A percentile compares a stretch with the other conserved stretches of the same genome.
These are phyloP conservation scores for Notodonta dromedarius DNA, from an alignment of 2,888 invertebrate species.

Conservation along the genomic window DNA sequence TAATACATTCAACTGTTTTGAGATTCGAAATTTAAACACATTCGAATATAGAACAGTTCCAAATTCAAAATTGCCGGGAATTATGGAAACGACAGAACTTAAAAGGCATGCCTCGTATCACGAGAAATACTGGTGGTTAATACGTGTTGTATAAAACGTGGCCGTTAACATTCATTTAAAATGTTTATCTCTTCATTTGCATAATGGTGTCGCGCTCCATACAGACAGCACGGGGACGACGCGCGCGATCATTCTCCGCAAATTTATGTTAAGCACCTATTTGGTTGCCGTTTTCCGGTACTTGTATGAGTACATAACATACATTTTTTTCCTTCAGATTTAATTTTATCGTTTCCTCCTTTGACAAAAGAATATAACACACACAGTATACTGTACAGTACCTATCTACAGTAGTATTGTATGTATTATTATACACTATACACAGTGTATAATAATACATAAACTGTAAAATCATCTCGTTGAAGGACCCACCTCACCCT, in stretches of 20 bases:
- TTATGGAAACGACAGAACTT: no score
- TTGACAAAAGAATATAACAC: neutral
- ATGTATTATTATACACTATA: no score
- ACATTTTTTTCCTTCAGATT: conserved; percentile 11
- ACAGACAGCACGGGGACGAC: conserved; percentile 75
- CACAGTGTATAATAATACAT: no score
- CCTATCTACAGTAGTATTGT: no score
- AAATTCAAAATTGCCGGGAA: no score
- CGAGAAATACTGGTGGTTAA: conserved; percentile 57
- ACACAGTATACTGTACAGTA: no score
- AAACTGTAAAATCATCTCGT: no score
- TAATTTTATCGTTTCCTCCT: conserved; percentile 6
- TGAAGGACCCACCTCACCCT: no score
- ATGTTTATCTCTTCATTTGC: conserved; percentile 78
- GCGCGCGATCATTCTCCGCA: conserved; percentile 46
- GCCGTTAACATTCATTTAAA: conserved; percentile 70
- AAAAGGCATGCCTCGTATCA: no score
- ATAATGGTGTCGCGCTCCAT: conserved; percentile 62
- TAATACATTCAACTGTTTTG: no score
- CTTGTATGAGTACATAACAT: conserved; percentile 25
- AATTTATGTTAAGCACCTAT: conserved; percentile 50
- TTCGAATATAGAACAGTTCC: no score
- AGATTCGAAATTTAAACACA: no score
- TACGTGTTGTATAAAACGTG: conserved; percentile 56
- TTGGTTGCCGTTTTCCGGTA: conserved; percentile 36